Conservation (phyloP, 2,797 vertebrate species). For the Poecilia gillii region DNA sequence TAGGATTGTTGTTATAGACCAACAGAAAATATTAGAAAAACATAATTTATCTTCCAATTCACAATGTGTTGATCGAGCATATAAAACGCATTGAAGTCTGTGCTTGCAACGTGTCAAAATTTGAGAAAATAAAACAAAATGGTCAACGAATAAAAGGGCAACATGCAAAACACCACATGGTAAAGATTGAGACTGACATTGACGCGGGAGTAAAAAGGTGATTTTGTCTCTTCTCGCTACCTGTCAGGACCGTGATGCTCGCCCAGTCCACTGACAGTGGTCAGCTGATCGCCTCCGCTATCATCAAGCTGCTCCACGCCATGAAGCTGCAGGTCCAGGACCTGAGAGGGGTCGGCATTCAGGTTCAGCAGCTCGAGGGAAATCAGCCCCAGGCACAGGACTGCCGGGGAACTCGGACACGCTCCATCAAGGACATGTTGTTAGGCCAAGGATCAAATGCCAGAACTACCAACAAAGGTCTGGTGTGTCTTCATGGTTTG, state of each 20-base stretch:
- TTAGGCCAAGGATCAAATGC: slow-evolving; percentile 64
- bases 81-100: neutral
- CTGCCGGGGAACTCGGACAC: slow-evolving; percentile 66
- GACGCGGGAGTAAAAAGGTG: neutral
- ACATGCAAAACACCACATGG: neutral
- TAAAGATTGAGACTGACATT: neutral
- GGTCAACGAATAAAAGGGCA: neutral
- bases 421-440: slow-evolving; percentile 90
- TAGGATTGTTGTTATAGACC: neutral
- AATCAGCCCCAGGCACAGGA: slow-evolving; percentile 64
- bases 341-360: slow-evolving; percentile 95
- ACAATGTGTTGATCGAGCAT: neutral
- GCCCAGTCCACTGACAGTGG: slow-evolving; percentile 90
- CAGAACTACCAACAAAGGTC: slow-evolving; percentile 49
- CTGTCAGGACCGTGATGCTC: slow-evolving; percentile 80
- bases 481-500: neutral
- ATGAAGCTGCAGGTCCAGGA: slow-evolving; percentile 94
- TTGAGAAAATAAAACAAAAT: neutral
- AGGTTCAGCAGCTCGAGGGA: slow-evolving; percentile 90
- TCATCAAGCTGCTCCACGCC: slow-evolving; percentile 90
- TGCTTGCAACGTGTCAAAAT: neutral
- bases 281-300: slow-evolving; percentile 88
- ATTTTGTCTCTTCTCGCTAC: slow-evolving; percentile 12
- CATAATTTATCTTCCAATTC: neutral
- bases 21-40: neutral